Conservation (phyloP, 2,113 vertebrate genomes). For the Leiothrix lutea region DNA sequence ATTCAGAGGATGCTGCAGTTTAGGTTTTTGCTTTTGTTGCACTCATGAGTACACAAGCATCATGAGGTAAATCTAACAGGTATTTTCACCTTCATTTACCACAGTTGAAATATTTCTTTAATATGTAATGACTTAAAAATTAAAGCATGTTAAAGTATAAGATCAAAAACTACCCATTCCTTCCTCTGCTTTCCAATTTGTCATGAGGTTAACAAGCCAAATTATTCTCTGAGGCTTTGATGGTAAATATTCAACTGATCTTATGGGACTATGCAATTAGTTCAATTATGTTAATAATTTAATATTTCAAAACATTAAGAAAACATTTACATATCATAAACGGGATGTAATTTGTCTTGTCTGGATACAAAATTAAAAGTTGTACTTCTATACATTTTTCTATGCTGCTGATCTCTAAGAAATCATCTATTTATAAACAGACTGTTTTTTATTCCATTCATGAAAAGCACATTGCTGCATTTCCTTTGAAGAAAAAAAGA, state of each 20-base stretch:
- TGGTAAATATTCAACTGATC: background rate
- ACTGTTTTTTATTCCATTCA: background rate
- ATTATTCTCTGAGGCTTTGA: background rate
- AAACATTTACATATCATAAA: background rate
- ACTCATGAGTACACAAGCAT: background rate
- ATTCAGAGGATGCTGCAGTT: background rate
- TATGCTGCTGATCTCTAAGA: background rate
- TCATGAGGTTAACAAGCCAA: background rate
- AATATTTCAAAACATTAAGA: background rate
- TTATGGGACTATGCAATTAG: background rate
- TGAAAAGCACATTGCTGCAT: background rate
- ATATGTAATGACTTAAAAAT: background rate
- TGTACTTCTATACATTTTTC: background rate
- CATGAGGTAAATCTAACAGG: background rate
- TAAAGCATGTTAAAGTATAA: background rate
- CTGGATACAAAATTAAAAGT: background rate
- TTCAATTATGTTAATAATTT: background rate
- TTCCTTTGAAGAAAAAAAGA: background rate
- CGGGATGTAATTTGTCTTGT: background rate
- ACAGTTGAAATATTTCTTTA: background rate
- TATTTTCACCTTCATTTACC: background rate
- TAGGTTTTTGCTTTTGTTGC: background rate
- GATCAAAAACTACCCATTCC: background rate
- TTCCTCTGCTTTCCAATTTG: background rate
- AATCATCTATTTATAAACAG: background rate